phyloP scores from a whole-genome alignment of 2,888 invertebrate species.

The Xanthorhoe designata region DNA sequence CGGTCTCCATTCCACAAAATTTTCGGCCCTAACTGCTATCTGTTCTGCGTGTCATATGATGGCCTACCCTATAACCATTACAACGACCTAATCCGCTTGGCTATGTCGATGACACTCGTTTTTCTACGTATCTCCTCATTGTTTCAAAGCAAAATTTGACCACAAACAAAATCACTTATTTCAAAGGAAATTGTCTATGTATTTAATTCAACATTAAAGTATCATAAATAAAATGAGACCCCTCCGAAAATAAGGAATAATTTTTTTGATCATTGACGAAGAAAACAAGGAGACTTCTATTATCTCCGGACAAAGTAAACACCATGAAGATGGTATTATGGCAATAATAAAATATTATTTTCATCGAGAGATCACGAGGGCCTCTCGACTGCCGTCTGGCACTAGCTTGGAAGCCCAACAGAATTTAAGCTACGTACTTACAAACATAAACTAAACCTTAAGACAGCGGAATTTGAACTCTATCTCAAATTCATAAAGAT shows the following conservation, averaged over 20 bases:
- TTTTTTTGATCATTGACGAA: slow-evolving; percentile 43
- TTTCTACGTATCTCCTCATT: too few relatives aligned
- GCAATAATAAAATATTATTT: slow-evolving; percentile 78
- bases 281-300: slow-evolving; percentile 37
- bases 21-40: too few relatives aligned
- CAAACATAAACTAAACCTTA: slow-evolving; percentile 47
- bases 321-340: slow-evolving; percentile 61
- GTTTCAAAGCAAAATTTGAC: too few relatives aligned
- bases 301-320: slow-evolving; percentile 54
- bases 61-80: too few relatives aligned
- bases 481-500: slow-evolving; percentile 44
- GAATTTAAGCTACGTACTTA: slow-evolving; percentile 72
- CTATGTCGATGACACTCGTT: too few relatives aligned
- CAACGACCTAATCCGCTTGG: too few relatives aligned
- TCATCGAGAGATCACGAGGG: slow-evolving; percentile 74
- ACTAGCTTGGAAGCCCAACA: slow-evolving; percentile 64
- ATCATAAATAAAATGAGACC: slow-evolving; percentile 18
- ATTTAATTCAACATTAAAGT: slow-evolving; percentile 24
- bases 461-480: slow-evolving; percentile 45
- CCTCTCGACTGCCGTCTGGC: slow-evolving; percentile 64
- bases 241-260: slow-evolving; percentile 28
- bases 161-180: background rate
- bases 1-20: too few relatives aligned
- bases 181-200: background rate
- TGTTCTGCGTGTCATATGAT: too few relatives aligned